phyloP scores from a whole-genome alignment of 2,113 vertebrate genomes.

The Neolamprologus cancellatus region DNA sequence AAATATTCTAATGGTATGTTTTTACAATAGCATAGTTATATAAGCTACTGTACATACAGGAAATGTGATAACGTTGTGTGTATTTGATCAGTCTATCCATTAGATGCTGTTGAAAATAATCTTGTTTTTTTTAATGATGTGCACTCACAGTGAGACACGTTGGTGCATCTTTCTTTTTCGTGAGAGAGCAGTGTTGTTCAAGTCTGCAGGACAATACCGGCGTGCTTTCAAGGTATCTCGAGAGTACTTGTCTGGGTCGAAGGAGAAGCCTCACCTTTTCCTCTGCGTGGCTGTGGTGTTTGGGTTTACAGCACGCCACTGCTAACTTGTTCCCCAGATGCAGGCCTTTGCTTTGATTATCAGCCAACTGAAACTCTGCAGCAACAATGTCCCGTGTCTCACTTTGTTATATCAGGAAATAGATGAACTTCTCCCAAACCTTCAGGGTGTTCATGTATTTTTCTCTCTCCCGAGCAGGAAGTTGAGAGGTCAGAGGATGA shows the following conservation, averaged over 20 bases:
- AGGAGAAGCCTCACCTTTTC: constrained; percentile 55
- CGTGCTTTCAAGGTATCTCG: constrained; percentile 43
- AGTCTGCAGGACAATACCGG: constrained; percentile 16
- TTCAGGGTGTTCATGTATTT: constrained; percentile 41
- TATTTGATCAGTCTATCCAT: neutral
- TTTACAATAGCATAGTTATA: neutral
- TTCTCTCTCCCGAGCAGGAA: constrained; percentile 42
- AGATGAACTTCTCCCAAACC: constrained; percentile 55
- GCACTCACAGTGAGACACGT: neutral
- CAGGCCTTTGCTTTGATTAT: constrained; percentile 38
- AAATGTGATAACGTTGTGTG: neutral
- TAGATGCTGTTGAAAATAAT: neutral
- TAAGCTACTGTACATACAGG: neutral
- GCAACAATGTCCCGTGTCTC: constrained; percentile 25
- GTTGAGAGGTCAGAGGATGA: constrained; percentile 26
- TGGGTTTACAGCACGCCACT: constrained; percentile 15
- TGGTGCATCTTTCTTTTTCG: neutral
- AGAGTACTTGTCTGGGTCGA: neutral
- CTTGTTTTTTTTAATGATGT: neutral
- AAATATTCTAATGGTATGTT: neutral
- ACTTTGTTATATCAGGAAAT: constrained; percentile 64
- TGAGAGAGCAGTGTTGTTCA: neutral
- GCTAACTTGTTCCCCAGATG: constrained; percentile 24
- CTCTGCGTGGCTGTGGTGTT: constrained; percentile 31
- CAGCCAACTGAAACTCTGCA: constrained; percentile 36